These are phyloP conservation scores for Cerceris ruficornis DNA, from an alignment of 2,888 invertebrate genomes.

Conservation along the genomic window DNA sequence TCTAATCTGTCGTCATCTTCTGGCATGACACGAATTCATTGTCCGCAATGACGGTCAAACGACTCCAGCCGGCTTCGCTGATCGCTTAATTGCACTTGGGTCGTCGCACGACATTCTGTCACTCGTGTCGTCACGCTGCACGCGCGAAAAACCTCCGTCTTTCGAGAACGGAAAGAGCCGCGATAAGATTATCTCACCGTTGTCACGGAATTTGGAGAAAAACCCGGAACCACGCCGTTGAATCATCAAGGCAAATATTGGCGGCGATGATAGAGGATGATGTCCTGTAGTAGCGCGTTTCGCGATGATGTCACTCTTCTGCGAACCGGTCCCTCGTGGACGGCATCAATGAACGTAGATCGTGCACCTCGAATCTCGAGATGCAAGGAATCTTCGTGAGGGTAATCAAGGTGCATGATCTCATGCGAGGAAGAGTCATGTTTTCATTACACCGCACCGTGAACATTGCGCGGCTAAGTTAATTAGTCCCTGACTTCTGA, in stretches of 20 bases:
- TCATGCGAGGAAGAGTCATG: slow-evolving; percentile 57
- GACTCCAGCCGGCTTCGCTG: slow-evolving; percentile 47
- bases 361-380: slow-evolving; percentile 37
- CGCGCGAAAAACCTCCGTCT: not conserved
- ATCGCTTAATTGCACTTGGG: slow-evolving; percentile 66
- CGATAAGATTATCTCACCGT: not conserved
- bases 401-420: slow-evolving; percentile 64
- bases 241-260: slow-evolving; percentile 39
- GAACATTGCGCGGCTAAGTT: slow-evolving; percentile 21
- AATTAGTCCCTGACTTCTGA: slow-evolving; percentile 18
- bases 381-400: slow-evolving; percentile 54
- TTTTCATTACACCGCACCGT: slow-evolving; percentile 24
- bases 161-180: not conserved
- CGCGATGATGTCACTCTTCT: slow-evolving; percentile 59
- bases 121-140: slow-evolving; percentile 15
- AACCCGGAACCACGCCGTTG: not conserved
- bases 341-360: slow-evolving; percentile 62
- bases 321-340: slow-evolving; percentile 37
- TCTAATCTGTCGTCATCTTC: slow-evolving; percentile 72
- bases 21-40: slow-evolving; percentile 77
- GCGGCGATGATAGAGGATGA: slow-evolving; percentile 4
- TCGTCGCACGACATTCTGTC: slow-evolving; percentile 46
- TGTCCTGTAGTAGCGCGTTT: slow-evolving; percentile 10
- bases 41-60: slow-evolving; percentile 63
- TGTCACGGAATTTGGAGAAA: too few species aligned